A percentile compares a stretch with the other conserved stretches of the same genome.
phyloP scores from a whole-genome alignment of 2,888 invertebrate genomes.

The Amiota minor region DNA sequence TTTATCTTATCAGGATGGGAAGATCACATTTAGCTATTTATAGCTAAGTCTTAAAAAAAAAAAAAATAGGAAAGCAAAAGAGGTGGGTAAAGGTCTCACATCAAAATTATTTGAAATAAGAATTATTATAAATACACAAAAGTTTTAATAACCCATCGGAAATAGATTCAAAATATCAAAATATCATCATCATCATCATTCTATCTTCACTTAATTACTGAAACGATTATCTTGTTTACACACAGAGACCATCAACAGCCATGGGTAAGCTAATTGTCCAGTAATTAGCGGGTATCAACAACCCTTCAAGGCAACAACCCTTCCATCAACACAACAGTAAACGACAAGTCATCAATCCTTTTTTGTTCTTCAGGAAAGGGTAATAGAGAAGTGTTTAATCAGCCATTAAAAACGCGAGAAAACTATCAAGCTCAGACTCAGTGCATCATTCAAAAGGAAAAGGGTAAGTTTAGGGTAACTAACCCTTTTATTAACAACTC shows the following conservation, averaged over 20 bases:
- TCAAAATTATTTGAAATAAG: too few relatives aligned
- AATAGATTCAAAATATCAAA: neutral
- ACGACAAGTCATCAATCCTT: slow-evolving; percentile 21
- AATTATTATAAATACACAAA: too few relatives aligned
- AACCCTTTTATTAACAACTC: slow-evolving; percentile 35
- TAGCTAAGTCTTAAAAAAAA: neutral
- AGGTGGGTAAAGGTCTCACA: too few relatives aligned
- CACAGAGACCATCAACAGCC: neutral
- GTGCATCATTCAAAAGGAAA: slow-evolving; percentile 26
- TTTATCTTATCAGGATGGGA: neutral
- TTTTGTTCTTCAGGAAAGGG: slow-evolving; percentile 5
- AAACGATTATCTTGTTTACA: slow-evolving; percentile 32
- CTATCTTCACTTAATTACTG: neutral
- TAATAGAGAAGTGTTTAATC: slow-evolving; percentile 49
- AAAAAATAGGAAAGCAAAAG: too few relatives aligned
- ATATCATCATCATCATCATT: slow-evolving; percentile 4
- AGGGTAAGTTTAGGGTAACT: slow-evolving; percentile 40
- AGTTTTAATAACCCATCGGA: neutral
- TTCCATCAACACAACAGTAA: slow-evolving; percentile 43
- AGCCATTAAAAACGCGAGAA: slow-evolving; percentile 52
- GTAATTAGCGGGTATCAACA: slow-evolving; percentile 64
- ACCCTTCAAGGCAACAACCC: slow-evolving; percentile 30
- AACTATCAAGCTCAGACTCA: slow-evolving; percentile 36
- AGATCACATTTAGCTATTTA: neutral
- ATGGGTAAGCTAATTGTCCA: slow-evolving; percentile 53